These are phyloP conservation scores for Polypterus senegalus DNA, from an alignment of 2,113 vertebrate genomes.

Conservation along the genomic window DNA sequence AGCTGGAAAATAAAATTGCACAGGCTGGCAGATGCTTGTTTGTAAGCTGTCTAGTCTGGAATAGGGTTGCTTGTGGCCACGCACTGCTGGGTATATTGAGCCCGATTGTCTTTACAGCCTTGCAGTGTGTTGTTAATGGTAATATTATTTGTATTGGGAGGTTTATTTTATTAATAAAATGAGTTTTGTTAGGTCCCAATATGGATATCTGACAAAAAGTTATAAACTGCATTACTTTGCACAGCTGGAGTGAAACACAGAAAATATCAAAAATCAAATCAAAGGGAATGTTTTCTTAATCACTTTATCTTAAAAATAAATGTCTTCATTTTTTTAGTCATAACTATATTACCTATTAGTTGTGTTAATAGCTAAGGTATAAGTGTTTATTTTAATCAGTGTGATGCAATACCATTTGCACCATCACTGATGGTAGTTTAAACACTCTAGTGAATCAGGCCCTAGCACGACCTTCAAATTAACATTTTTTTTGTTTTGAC, in stretches of 20 bases:
- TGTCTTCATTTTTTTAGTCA: too few relatives aligned
- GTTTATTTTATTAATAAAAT: background rate
- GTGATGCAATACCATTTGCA: too few relatives aligned
- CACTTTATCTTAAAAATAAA: too few relatives aligned
- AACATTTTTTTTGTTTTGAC: too few relatives aligned
- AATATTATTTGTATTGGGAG: background rate
- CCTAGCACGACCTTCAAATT: too few relatives aligned
- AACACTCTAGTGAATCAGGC: too few relatives aligned
- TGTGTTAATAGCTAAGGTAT: too few relatives aligned
- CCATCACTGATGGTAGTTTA: too few relatives aligned
- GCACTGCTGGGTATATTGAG: background rate
- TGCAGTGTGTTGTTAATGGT: background rate
- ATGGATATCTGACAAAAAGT: background rate
- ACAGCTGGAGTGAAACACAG: slow-evolving; percentile 1
- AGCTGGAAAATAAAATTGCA: too few relatives aligned
- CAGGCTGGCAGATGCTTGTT: background rate
- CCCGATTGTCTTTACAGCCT: background rate
- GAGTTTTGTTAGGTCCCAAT: background rate
- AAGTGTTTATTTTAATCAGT: too few relatives aligned
- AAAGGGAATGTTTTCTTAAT: too few relatives aligned
- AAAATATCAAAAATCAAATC: slow-evolving; percentile 11
- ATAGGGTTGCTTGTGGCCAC: background rate
- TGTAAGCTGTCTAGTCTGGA: background rate
- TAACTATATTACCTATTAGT: too few relatives aligned
- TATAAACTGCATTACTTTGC: slow-evolving; percentile 6